Percentiles rank a stretch among this genome's conserved stretches.
These are phyloP conservation scores for Ligdia adustata DNA, from an alignment of 2,888 invertebrate genomes.

Conservation along the genomic window DNA sequence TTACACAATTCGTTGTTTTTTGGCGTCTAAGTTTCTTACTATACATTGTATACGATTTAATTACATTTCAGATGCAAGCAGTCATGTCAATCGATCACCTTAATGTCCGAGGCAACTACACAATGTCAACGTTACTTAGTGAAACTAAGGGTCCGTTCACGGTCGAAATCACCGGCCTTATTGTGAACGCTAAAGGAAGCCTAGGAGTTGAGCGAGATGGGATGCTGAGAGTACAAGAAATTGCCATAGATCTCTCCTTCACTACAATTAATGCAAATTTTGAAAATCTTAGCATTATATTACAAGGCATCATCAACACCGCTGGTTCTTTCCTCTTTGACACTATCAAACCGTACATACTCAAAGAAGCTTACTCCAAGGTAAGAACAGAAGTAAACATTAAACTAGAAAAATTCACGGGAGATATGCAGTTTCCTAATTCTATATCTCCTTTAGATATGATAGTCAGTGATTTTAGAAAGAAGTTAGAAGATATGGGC, in stretches of 20 bases:
- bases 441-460: slow-evolving; percentile 94
- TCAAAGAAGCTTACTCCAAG: slow-evolving; percentile 90
- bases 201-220: slow-evolving; percentile 90
- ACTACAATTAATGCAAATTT: slow-evolving; percentile 91
- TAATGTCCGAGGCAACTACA: slow-evolving; percentile 90
- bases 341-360: slow-evolving; percentile 92
- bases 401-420: slow-evolving; percentile 87
- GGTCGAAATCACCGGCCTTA: slow-evolving; percentile 88
- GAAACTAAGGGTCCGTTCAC: slow-evolving; percentile 89
- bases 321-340: slow-evolving; percentile 94
- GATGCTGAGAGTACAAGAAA: slow-evolving; percentile 89
- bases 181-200: slow-evolving; percentile 87
- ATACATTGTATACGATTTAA: no score
- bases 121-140: slow-evolving; percentile 88
- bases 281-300: slow-evolving; percentile 88
- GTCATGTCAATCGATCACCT: slow-evolving; percentile 89
- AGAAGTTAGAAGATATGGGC: slow-evolving; percentile 85
- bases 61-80: slow-evolving; percentile 85
- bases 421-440: slow-evolving; percentile 90
- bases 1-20: no score
- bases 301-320: slow-evolving; percentile 91
- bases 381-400: slow-evolving; percentile 89
- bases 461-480: slow-evolving; percentile 89
- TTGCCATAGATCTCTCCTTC: slow-evolving; percentile 91
- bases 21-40: no score